Evolutionary conservation across 2,797 vertebrate species (phyloP).

Genomic region (Loris lydekkerianus): DNA sequence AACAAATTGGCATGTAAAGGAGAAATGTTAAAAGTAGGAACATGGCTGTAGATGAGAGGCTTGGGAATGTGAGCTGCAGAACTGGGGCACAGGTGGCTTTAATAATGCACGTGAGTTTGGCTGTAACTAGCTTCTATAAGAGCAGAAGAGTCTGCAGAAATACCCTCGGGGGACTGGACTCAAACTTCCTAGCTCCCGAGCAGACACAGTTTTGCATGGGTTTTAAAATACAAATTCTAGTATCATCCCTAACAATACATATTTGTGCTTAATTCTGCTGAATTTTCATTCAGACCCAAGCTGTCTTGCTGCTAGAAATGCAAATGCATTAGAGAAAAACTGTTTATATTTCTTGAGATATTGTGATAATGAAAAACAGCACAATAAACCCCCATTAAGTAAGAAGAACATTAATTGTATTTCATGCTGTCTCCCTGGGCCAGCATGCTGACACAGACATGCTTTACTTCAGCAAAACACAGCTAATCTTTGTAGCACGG

Average conservation of each 20-base stretch:
- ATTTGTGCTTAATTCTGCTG: constrained; percentile 60
- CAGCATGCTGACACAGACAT: not conserved
- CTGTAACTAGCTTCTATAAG: not conserved
- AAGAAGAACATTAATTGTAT: constrained; percentile 72
- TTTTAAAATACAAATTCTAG: constrained; percentile 58
- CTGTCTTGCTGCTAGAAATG: constrained; percentile 60
- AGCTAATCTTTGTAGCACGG: constrained; percentile 45
- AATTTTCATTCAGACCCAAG: constrained; percentile 61
- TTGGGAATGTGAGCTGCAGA: fast-evolving
- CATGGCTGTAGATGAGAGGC: not conserved
- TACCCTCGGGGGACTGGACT: not conserved
- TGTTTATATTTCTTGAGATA: constrained; percentile 76
- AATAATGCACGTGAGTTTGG: constrained; percentile 41
- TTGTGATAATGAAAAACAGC: constrained; percentile 76
- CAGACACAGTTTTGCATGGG: not conserved
- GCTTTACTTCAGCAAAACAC: constrained; percentile 39
- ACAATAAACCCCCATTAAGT: constrained; percentile 69
- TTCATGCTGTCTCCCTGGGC: constrained; percentile 42
- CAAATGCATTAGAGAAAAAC: constrained; percentile 13
- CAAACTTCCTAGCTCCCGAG: not conserved
- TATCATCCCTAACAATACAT: constrained; percentile 41
- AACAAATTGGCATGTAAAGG: constrained; percentile 71
- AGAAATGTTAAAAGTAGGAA: constrained; percentile 30
- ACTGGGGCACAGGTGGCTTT: constrained; percentile 72
- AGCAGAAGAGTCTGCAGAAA: not conserved